Evolutionary conservation across 2,797 vertebrate genomes (phyloP).

Genomic region (Todus mexicanus): DNA sequence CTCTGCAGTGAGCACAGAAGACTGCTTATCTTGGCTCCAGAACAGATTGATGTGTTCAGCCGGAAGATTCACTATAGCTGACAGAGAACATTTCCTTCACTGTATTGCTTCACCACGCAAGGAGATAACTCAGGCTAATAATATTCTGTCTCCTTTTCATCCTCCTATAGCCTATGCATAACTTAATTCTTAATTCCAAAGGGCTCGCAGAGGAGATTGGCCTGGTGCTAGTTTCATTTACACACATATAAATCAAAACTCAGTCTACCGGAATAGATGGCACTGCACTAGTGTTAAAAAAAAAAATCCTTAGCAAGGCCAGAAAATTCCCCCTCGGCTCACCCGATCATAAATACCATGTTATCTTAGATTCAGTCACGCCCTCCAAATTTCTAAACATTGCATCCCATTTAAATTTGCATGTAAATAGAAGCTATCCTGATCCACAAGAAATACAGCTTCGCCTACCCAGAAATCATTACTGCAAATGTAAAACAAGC

Average conservation of each 20-base stretch:
- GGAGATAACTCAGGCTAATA: conserved; percentile 54
- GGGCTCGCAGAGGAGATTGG: conserved; percentile 5
- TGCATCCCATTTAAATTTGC: conserved; percentile 2
- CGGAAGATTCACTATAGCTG: conserved; percentile 48
- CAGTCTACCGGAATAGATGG: conserved; percentile 6
- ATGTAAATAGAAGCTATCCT: conserved; percentile 6
- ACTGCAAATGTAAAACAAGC: not conserved
- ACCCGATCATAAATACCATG: not conserved
- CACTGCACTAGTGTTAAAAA: not conserved
- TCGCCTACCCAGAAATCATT: not conserved
- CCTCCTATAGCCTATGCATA: conserved; percentile 16
- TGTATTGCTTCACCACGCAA: conserved; percentile 13
- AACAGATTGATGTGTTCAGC: conserved; percentile 52
- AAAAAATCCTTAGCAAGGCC: not conserved
- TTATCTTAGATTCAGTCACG: not conserved
- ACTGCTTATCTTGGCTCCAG: conserved; percentile 57
- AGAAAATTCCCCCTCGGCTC: not conserved
- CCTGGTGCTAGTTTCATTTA: conserved; percentile 36
- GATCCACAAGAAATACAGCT: not conserved
- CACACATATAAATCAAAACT: conserved; percentile 37
- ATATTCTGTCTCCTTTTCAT: conserved; percentile 55
- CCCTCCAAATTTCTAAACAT: conserved; percentile 24
- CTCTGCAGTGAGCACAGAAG: not conserved
- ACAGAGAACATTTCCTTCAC: conserved; percentile 58
- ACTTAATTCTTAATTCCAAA: conserved; percentile 52